phyloP scores from a whole-genome alignment of 2,888 invertebrate species.

The Nephrotoma guestfalica region DNA sequence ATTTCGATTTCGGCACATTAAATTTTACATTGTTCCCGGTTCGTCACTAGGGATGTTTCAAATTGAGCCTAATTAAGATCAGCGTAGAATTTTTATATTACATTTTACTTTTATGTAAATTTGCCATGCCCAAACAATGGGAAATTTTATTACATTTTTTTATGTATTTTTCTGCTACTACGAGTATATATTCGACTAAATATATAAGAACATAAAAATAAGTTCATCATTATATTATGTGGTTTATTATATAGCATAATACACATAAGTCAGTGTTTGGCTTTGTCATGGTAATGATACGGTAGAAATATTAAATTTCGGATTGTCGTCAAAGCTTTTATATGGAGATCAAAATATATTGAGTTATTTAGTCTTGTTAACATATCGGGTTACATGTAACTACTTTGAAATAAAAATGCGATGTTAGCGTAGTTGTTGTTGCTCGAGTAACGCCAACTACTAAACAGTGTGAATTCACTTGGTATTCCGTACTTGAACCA shows the following conservation, averaged over 20 bases:
- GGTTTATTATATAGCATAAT: not conserved
- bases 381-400: too few relatives aligned
- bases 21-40: too few relatives aligned
- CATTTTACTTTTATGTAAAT: not conserved
- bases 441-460: too few relatives aligned
- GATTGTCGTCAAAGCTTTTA: not conserved
- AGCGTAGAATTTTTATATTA: not conserved
- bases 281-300: not conserved
- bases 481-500: too few relatives aligned
- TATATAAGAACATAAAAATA: not conserved
- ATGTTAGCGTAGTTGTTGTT: too few relatives aligned
- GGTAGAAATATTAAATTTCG: too few relatives aligned
- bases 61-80: not conserved
- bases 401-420: too few relatives aligned
- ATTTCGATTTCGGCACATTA: too few relatives aligned
- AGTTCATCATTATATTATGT: not conserved
- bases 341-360: too few relatives aligned
- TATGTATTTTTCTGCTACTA: not conserved
- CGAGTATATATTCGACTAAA: not conserved
- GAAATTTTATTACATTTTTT: not conserved
- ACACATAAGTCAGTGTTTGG: not conserved
- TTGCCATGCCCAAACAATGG: not conserved
- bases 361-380: too few relatives aligned
- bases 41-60: not conserved
- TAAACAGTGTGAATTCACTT: too few relatives aligned